Evolutionary conservation across 2,888 invertebrate species (phyloP), one percentile per base, ranked within the genome.

Genomic region (Baccha elongata): DNA sequence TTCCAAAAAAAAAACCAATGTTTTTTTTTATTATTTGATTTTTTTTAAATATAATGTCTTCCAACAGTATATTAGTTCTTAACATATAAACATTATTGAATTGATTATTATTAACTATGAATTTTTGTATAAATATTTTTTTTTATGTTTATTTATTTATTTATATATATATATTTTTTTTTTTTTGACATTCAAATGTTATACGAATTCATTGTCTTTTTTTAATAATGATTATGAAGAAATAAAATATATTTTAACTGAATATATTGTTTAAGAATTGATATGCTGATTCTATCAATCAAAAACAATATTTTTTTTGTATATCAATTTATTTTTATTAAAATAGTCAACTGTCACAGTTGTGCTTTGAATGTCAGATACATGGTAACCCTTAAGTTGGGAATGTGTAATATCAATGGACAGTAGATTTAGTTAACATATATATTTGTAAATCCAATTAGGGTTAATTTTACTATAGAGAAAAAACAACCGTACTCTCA

Each of bases 221-320:
- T 60, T 69, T 58, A 15, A 68, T 11, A 75, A 75, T 85, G 74
- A 73, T 79, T 71, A 84, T 75, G 50, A 55, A 67, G 76, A 67
- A 73, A 53, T n/a, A 83, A 69, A 81, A 68, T 48, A 37, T 52
- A 17, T 50, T 83, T 69, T 69, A 72, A 60, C 84, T 86, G 84
- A 86, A 85, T 84, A 32, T 84, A 85, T 83, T 85, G 86, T 86
- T 87, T 85, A 55, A 86, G 88, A 89, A 90, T 89, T 90, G 90
- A 90, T 90, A 90, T 90, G 90, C 90, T 90, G 89, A 89, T 90
- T 90, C 88, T 89, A 88, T 89, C 87, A 88, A 88, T 87, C 79
- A 87, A 89, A 87, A 86, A 86, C 86, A 86, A 85, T 85, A 71
- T 52, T 7, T 60, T 74, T 84, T 65, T 50, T 73, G 35, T 37